Base-by-base conservation (phyloP, 1,140 invertebrate genomes). In the roundworm (Caenorhabditis elegans) region DNA sequence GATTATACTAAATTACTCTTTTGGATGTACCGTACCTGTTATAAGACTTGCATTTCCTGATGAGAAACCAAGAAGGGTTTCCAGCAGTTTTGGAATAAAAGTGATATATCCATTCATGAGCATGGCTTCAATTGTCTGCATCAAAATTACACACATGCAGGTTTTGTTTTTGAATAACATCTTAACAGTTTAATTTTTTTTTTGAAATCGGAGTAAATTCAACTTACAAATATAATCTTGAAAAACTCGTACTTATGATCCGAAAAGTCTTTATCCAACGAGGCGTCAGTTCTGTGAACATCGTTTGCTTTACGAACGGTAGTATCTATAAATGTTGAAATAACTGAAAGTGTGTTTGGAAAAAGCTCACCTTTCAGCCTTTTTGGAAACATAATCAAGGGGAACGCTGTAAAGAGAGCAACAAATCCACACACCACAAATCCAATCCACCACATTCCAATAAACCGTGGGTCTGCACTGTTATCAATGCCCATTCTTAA, bases 21-120 rank as follows among this genome's bases (percentile, higher is more conserved):
- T n/a, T n/a, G 4, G 10, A 19, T 47, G 0, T 43, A 39, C 4
- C 26, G 3, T 13, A 81, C 79, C 80, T 13, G 80, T 82, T 3
- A 82, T 26, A 3, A 75, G 53, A 26, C 70, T 60, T 26, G 80
- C n/a, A n/a, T 34, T 39, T 24, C 70, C 48, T 3, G 70, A 39
- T 15, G 48, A 39, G 75, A 76, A 78, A 28, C 80, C 80, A 26
- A 82, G 75, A 43, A 82, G 70, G 8, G 77, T 82, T 75, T 82
- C 80, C 11, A 82, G 36, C 15, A 82, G 76, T 78, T 82, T 82
- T 39, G 80, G 80, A 26, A 82, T 82, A 51, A 82, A 82, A 24
- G 80, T 82, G 75, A 82, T 82, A 34, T 82, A 82, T 10, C 80
- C 80, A 53, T 82, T 82, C 80, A 82, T 82, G 1, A 82, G 15